Conservation (phyloP, 2,797 vertebrate genomes). For the Eospalax fontanierii region DNA sequence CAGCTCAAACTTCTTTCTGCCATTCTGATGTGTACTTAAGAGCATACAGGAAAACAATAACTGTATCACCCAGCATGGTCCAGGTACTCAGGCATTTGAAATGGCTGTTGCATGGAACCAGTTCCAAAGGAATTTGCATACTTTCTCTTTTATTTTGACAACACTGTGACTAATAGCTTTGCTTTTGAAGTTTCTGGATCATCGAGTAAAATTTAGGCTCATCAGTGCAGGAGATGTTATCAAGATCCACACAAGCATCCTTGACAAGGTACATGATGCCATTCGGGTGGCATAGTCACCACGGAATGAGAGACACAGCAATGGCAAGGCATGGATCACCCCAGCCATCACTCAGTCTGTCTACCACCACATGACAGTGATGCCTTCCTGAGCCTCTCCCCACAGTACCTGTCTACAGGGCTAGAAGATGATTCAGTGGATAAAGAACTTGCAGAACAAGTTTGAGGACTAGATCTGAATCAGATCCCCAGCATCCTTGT, state of each 20-base stretch:
- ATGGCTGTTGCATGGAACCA: neutral
- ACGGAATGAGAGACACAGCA: neutral
- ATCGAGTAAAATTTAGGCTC: constrained; percentile 58
- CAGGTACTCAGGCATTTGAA: neutral
- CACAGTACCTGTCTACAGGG: neutral
- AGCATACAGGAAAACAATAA: constrained; percentile 44
- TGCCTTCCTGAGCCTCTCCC: no score
- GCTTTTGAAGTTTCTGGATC: constrained; percentile 66
- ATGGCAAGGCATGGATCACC: neutral
- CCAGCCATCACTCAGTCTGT: neutral
- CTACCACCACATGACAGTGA: accelerated
- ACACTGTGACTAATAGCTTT: constrained; percentile 56
- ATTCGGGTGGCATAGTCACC: neutral
- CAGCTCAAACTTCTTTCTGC: constrained; percentile 53
- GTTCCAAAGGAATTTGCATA: neutral
- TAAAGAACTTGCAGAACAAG: neutral
- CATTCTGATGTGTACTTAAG: constrained; percentile 24
- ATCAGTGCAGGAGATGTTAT: constrained; percentile 44
- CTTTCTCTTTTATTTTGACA: constrained; percentile 36
- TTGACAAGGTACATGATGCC: neutral
- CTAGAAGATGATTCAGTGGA: neutral
- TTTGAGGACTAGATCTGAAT: neutral
- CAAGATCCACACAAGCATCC: neutral
- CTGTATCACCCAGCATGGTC: constrained; percentile 47
- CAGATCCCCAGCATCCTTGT: neutral